phyloP scores from a whole-genome alignment of 2,113 vertebrate species.

The Oreochromis niloticus region DNA sequence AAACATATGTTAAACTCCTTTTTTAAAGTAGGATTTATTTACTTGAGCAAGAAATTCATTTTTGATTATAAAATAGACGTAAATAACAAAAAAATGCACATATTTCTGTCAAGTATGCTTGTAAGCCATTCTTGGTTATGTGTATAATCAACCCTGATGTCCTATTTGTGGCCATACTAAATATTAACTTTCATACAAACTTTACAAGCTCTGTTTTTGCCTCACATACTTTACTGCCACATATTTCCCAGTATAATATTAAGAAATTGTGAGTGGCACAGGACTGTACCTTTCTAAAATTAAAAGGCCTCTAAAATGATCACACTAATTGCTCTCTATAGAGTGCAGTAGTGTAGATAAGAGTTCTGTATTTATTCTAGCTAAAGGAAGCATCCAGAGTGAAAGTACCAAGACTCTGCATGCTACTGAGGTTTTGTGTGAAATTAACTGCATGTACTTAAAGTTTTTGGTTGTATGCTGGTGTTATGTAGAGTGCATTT shows the following conservation, averaged over 20 bases:
- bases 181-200: accelerated
- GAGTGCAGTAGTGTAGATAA: neutral
- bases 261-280: neutral
- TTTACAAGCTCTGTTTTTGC: neutral
- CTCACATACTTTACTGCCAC: neutral
- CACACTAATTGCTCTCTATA: neutral
- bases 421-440: neutral
- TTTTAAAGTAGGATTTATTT: neutral
- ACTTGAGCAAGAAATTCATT: accelerated
- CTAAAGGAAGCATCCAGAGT: neutral
- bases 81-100: neutral
- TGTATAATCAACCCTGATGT: neutral
- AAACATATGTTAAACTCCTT: neutral
- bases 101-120: neutral
- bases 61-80: accelerated
- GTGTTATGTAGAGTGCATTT: neutral
- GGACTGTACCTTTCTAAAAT: neutral
- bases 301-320: neutral
- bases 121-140: neutral
- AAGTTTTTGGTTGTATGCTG: neutral
- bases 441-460: neutral
- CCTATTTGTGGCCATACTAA: neutral
- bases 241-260: neutral
- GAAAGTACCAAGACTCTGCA: neutral
- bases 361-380: neutral